A percentile compares a stretch with the other conserved stretches of the same genome.
phyloP scores from a whole-genome alignment of 1,140 invertebrate genomes.

The Leptonema lineaticorne region DNA sequence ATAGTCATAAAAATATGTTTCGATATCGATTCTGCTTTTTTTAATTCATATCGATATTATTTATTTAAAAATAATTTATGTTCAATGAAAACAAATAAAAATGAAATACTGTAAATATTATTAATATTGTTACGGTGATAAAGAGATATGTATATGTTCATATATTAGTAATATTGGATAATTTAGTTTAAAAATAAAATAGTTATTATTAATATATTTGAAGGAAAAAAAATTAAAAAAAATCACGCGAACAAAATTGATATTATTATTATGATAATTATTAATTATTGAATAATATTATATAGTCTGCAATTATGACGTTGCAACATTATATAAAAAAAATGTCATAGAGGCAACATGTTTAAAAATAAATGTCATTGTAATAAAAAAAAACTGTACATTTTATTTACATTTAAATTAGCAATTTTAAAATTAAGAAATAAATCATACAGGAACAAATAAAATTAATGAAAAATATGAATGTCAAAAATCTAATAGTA shows the following conservation, averaged over 20 bases:
- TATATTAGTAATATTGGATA: conserved; percentile 28
- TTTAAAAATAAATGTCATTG: conserved; percentile 33
- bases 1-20: no score
- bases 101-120: conserved; percentile 22
- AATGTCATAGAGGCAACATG: conserved; percentile 22
- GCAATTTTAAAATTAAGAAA: background rate
- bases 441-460: no score
- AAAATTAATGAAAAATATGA: no score
- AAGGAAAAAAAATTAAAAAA: no score
- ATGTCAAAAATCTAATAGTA: no score
- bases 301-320: conserved; percentile 20
- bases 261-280: conserved; percentile 14
- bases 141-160: conserved; percentile 30
- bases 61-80: no score
- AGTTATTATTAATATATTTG: conserved; percentile 14
- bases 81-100: no score
- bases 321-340: conserved; percentile 7
- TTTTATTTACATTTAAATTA: background rate
- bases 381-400: conserved; percentile 16
- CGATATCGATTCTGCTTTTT: no score
- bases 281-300: no score
- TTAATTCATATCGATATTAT: no score
- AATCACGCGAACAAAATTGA: conserved; percentile 14
- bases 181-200: conserved; percentile 17
- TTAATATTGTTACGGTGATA: conserved; percentile 20